A percentile compares a stretch with the other conserved stretches of the same genome.
These are phyloP conservation scores for Alfaro cultratus DNA, from an alignment of 2,797 vertebrate genomes.

Conservation along the genomic window DNA sequence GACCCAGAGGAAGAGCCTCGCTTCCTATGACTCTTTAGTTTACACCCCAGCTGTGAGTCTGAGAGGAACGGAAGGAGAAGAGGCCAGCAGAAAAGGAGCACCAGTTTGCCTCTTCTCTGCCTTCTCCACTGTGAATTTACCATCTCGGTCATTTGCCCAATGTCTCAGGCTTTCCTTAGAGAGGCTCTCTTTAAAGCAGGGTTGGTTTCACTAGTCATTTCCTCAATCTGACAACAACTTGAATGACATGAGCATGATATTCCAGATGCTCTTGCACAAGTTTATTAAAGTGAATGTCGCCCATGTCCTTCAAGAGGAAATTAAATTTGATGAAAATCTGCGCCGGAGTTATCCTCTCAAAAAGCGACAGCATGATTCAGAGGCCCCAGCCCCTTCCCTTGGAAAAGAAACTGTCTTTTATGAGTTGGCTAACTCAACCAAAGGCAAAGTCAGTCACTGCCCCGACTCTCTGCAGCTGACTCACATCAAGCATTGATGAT, in stretches of 20 bases:
- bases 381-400: conserved; percentile 11
- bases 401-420: conserved; percentile 64
- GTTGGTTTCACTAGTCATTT: conserved; percentile 35
- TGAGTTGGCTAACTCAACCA: conserved; percentile 51
- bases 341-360: conserved; percentile 32
- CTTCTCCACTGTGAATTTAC: conserved; percentile 34
- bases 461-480: conserved; percentile 56
- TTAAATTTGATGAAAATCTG: conserved; percentile 22
- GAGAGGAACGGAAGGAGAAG: conserved; percentile 27
- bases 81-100: conserved; percentile 19
- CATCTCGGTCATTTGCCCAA: conserved; percentile 44
- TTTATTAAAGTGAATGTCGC: conserved; percentile 27
- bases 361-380: conserved; percentile 46
- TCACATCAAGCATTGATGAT: conserved; percentile 35
- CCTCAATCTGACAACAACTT: conserved; percentile 35
- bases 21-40: conserved; percentile 54
- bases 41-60: conserved; percentile 66
- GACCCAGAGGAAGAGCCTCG: conserved; percentile 61
- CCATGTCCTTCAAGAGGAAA: conserved; percentile 10
- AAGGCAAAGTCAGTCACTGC: conserved; percentile 62
- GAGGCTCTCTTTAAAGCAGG: neutral
- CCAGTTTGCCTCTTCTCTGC: conserved; percentile 30
- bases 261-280: conserved; percentile 49
- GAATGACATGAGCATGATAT: conserved; percentile 22
- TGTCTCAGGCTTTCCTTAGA: conserved; percentile 35